Evolutionary conservation across 2,888 invertebrate genomes (phyloP), one percentile per base, ranked within the genome.

Genomic region (Stenichneumon culpator): DNA sequence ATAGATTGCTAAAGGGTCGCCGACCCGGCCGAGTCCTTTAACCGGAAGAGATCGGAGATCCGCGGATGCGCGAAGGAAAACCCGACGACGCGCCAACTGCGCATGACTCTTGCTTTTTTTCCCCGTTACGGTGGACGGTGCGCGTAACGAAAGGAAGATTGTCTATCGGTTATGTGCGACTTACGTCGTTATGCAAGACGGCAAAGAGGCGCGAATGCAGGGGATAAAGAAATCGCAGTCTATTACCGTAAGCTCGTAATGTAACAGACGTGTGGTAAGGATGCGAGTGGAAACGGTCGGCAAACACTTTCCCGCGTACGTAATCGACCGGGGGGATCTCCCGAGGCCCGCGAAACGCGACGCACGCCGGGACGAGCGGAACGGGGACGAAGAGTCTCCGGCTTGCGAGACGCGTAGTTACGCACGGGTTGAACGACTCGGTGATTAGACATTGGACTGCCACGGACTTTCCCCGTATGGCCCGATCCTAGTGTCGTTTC

Each of bases 261-360:
- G 81, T 73, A 81, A 81, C 65, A 22, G 82, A 79, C 78, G 82
- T 82, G 84, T 74, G 82, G 80, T 84, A 84, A 82, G 78, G 47
- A 74, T 74, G 44, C 32, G 68, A 78, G 73, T 83, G 74, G 63
- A 69, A 60, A 72, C 54, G 39, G 36, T 50, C 57, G 74, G 39
- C 50, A 79, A 72, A 52, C 22, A 69, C 74, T 82, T 82, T 82
- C 82, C 73, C 82, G 68, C 19, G 54, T 16, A 65, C 63, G 82
- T 77, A 82, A 82, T 82, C 63, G 60, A 5, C 5, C 73, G 79
- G 63, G 25, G 60, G 47, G 28, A 63, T 57, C 47, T 54, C 36
- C 78, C 50, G 14, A 60, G 16, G 25, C 36, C 28, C 22, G 75
- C 78, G 44, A 68, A 25, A 57, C 25, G 9, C 32, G 28, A 74